Conservation (phyloP, 1,140 invertebrate species). For the Hypothenemus hampei region DNA sequence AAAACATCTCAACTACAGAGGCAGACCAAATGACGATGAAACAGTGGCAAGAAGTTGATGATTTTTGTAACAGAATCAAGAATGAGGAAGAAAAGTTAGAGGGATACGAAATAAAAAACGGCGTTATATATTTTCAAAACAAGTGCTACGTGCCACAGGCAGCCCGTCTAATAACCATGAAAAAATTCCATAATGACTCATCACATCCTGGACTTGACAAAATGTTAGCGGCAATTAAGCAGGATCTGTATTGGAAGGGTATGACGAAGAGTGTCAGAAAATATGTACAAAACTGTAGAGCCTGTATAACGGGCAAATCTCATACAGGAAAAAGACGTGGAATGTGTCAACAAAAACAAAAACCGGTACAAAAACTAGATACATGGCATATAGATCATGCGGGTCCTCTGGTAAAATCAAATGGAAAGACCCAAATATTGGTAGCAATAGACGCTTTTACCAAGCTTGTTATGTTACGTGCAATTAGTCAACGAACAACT, state of each 20-base stretch:
- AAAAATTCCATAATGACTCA: conserved; percentile 19
- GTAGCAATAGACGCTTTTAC: conserved; percentile 4
- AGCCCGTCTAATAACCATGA: conserved; percentile 31
- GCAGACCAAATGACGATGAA: conserved; percentile 5
- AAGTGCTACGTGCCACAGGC: conserved; percentile 24
- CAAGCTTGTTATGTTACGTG: not conserved
- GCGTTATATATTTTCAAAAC: conserved; percentile 22
- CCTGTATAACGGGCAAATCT: conserved; percentile 34
- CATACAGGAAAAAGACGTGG: conserved; percentile 2
- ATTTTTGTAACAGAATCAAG: conserved; percentile 13
- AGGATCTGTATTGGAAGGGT: conserved; percentile 36
- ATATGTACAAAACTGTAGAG: conserved; percentile 35
- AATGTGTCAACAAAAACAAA: conserved; percentile 8
- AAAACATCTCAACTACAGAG: not conserved
- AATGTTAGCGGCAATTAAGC: conserved; percentile 31
- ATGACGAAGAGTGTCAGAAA: conserved; percentile 35
- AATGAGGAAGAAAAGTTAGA: conserved; percentile 16
- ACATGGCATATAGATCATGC: conserved; percentile 13
- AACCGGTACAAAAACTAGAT: not conserved
- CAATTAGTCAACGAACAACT: not conserved
- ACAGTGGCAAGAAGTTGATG: conserved; percentile 16
- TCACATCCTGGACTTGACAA: conserved; percentile 39
- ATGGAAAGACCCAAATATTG: not conserved
- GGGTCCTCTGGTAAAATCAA: not conserved
- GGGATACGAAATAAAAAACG: conserved; percentile 24